A percentile compares a stretch with the other conserved stretches of the same genome.
These are phyloP conservation scores for Platyura marginata DNA, from an alignment of 1,140 invertebrate genomes.

Conservation along the genomic window DNA sequence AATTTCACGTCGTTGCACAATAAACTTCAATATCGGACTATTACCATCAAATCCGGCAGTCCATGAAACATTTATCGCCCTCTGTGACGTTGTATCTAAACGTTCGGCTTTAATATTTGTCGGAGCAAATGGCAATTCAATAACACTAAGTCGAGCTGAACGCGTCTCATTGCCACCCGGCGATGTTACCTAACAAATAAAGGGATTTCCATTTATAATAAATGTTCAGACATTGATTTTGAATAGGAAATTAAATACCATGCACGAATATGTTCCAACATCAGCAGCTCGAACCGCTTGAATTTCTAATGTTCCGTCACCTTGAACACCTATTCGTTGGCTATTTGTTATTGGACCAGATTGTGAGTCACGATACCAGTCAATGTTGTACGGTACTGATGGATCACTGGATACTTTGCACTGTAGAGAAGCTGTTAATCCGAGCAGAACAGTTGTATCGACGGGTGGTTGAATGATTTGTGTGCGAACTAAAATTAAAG, in stretches of 20 bases:
- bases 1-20: conserved; percentile 78
- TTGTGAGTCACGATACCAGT: conserved; percentile 81
- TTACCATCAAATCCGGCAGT: conserved; percentile 92
- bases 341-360: conserved; percentile 26
- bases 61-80: conserved; percentile 83
- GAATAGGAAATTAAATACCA: conserved; percentile 30
- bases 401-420: conserved; percentile 89
- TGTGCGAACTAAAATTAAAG: conserved; percentile 47
- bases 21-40: conserved; percentile 82
- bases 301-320: conserved; percentile 63
- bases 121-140: conserved; percentile 86
- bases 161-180: conserved; percentile 83
- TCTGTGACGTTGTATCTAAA: conserved; percentile 32
- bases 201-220: background rate
- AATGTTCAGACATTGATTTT: background rate
- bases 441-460: conserved; percentile 72
- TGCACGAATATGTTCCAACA: conserved; percentile 64
- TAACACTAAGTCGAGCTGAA: conserved; percentile 64
- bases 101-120: conserved; percentile 63
- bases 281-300: conserved; percentile 62
- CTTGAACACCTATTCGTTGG: conserved; percentile 46
- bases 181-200: conserved; percentile 31
- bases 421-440: conserved; percentile 74
- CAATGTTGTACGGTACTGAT: conserved; percentile 70
- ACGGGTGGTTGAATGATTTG: conserved; percentile 83